phyloP scores from a whole-genome alignment of 2,113 vertebrate genomes.

The Nematolebias whitei region DNA sequence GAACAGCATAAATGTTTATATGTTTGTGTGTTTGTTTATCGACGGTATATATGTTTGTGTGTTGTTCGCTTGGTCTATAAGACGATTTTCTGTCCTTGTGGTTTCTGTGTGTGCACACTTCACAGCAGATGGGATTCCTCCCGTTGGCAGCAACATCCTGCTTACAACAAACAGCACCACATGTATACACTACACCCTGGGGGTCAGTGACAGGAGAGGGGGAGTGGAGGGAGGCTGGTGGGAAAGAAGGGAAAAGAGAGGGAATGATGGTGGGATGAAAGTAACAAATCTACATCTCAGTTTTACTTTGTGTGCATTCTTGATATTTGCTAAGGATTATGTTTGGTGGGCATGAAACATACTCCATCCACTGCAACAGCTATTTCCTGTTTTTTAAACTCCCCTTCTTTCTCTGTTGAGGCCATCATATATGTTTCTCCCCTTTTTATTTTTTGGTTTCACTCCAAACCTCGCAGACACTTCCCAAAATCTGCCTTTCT shows the following conservation, averaged over 20 bases:
- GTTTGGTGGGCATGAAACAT: constrained; percentile 19
- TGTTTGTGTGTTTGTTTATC: constrained; percentile 18
- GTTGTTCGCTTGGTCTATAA: constrained; percentile 25
- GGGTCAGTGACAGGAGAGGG: constrained; percentile 58
- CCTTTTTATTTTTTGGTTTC: constrained; percentile 8
- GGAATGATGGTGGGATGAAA: constrained; percentile 37
- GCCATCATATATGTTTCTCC: neutral
- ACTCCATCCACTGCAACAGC: constrained; percentile 10
- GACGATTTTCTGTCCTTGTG: constrained; percentile 50
- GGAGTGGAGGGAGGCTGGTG: constrained; percentile 8
- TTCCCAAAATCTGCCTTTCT: constrained; percentile 26
- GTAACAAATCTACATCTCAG: constrained; percentile 19
- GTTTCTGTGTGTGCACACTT: constrained; percentile 23
- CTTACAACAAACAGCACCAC: constrained; percentile 37
- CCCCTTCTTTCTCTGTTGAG: constrained; percentile 2
- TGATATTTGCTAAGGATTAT: constrained; percentile 29
- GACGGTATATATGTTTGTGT: neutral
- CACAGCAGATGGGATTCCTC: constrained; percentile 71
- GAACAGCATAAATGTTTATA: too few relatives aligned
- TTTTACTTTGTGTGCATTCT: constrained; percentile 45
- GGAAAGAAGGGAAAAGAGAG: constrained; percentile 40
- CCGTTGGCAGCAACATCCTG: constrained; percentile 71
- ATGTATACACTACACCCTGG: constrained; percentile 41
- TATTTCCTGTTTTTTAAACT: constrained; percentile 15
- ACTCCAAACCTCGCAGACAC: constrained; percentile 14